A percentile compares a stretch with the other conserved stretches of the same genome.
These are phyloP conservation scores for Scytalopus superciliaris DNA, from an alignment of 2,113 vertebrate genomes.

Conservation along the genomic window DNA sequence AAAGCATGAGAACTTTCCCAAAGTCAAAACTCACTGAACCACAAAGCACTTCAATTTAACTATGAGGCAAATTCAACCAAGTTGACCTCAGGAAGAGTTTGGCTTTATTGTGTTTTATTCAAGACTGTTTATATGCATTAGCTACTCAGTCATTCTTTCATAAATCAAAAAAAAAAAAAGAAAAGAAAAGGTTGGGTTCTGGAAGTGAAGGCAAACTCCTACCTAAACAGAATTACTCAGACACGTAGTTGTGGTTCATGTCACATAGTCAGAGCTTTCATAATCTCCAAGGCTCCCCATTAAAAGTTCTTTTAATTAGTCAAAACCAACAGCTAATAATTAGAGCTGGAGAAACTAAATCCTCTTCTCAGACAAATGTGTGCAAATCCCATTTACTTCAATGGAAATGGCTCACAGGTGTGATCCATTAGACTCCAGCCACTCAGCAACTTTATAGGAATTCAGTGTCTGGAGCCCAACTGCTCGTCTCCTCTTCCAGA, in stretches of 20 bases:
- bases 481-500: not conserved
- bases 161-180: not conserved
- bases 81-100: not conserved
- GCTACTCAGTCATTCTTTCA: not conserved
- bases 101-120: not conserved
- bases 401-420: slow-evolving; percentile 11
- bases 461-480: not conserved
- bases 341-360: not conserved
- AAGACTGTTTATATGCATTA: not conserved
- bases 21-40: not conserved
- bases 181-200: not conserved
- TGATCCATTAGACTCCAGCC: not conserved
- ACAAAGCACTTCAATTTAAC: not conserved
- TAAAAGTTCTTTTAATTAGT: not conserved
- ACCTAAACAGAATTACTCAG: not conserved
- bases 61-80: not conserved
- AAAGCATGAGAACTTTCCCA: not conserved
- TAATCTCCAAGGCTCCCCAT: not conserved
- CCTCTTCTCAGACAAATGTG: slow-evolving; percentile 6
- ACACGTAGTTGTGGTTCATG: not conserved
- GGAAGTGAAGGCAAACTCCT: not conserved
- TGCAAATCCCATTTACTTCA: slow-evolving; percentile 42
- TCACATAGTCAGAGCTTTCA: not conserved
- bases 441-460: not conserved
- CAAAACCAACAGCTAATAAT: slow-evolving; percentile 14